Evolutionary conservation across 2,888 invertebrate genomes (phyloP).

Genomic region (Odontocolon sp.): DNA sequence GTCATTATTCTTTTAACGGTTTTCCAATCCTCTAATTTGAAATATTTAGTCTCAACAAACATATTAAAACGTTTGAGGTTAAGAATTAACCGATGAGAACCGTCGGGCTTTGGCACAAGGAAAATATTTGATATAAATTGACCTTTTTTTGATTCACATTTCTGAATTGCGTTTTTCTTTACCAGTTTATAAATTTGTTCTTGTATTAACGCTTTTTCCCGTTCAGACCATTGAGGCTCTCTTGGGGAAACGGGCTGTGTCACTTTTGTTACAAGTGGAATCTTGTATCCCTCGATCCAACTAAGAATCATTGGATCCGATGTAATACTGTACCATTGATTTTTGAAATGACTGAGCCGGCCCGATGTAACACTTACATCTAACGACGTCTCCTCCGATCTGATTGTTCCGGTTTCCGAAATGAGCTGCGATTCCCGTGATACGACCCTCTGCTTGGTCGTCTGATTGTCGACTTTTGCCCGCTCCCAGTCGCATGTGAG

Average conservation of each 20-base stretch:
- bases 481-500: slow-evolving; percentile 39
- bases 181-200: neutral
- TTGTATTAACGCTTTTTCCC: slow-evolving; percentile 21
- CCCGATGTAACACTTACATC: slow-evolving; percentile 50
- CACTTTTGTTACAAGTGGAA: slow-evolving; percentile 36
- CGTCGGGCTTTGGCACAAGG: slow-evolving; percentile 3
- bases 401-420: slow-evolving; percentile 10
- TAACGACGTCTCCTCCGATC: slow-evolving; percentile 33
- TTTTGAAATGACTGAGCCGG: slow-evolving; percentile 28
- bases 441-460: no score
- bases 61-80: slow-evolving; percentile 5
- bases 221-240: slow-evolving; percentile 35
- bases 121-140: slow-evolving; percentile 50
- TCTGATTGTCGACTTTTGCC: slow-evolving; percentile 27
- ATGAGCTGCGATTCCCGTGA: no score
- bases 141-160: neutral
- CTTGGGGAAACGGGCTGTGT: slow-evolving; percentile 19
- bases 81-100: slow-evolving; percentile 1
- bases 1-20: no score
- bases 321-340: slow-evolving; percentile 42
- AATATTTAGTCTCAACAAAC: neutral
- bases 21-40: slow-evolving; percentile 39
- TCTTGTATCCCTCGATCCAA: slow-evolving; percentile 55
- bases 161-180: slow-evolving; percentile 29
- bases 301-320: slow-evolving; percentile 54